These are phyloP conservation scores for Diloba caeruleocephala DNA, from an alignment of 2,888 invertebrate genomes.

Conservation along the genomic window DNA sequence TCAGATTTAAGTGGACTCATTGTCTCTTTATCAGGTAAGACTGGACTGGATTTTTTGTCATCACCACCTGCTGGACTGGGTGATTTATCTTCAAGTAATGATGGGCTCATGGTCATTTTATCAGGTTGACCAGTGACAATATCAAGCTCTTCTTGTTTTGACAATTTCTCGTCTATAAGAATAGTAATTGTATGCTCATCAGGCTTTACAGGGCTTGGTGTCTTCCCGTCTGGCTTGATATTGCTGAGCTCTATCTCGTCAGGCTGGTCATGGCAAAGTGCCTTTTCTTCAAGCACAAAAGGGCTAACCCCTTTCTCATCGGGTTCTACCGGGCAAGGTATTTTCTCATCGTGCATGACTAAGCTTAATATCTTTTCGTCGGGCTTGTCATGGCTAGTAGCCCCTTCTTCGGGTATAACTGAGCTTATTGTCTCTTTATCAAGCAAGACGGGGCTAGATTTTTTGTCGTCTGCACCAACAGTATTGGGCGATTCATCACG, in stretches of 20 bases:
- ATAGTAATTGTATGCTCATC: conserved; percentile 2
- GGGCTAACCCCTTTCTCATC: conserved; percentile 4
- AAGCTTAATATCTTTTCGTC: conserved; percentile 19
- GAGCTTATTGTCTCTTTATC: conserved; percentile 27
- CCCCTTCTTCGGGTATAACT: conserved; percentile 21
- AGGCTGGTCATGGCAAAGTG: no score
- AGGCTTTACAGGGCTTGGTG: conserved; percentile 20
- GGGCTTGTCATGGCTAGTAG: not conserved
- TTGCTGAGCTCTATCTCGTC: no score
- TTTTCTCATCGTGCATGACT: conserved; percentile 14
- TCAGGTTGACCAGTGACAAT: no score
- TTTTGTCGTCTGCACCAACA: conserved; percentile 5
- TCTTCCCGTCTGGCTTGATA: conserved; percentile 21
- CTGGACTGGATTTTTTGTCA: conserved; percentile 5
- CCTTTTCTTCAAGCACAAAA: conserved; percentile 1
- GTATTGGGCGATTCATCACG: no score
- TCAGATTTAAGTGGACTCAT: conserved; percentile 11
- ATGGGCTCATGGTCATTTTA: conserved; percentile 15
- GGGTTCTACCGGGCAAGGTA: conserved; percentile 16
- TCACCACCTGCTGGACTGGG: not conserved
- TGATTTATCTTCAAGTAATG: not conserved
- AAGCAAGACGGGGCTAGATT: conserved; percentile 18
- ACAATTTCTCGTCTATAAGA: no score
- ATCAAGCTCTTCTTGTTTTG: no score
- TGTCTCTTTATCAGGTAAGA: conserved; percentile 5